Conservation (phyloP, 1,140 invertebrate species). For the Stenopsyche tienmushanensis region DNA sequence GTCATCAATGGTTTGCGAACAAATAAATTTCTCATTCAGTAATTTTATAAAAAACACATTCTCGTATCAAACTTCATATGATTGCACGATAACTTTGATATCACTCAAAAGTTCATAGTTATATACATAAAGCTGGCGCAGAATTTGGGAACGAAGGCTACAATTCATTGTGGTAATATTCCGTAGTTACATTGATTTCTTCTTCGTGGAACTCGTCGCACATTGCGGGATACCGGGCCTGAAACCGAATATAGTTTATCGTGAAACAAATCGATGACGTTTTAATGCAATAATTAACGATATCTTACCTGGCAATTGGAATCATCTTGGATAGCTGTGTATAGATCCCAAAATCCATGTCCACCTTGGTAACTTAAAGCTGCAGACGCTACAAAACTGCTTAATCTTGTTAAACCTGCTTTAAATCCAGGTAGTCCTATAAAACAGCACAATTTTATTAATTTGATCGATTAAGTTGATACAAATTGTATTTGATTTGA, state of each 20-base stretch:
- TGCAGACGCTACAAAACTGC: constrained; percentile 71
- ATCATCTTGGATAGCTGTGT: constrained; percentile 62
- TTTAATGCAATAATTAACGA: constrained; percentile 23
- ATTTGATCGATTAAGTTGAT: not conserved
- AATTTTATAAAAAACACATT: no score
- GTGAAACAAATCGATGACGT: constrained; percentile 7
- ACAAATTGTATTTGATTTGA: not conserved
- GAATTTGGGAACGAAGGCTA: no score
- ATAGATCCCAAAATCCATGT: constrained; percentile 64
- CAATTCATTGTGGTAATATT: constrained; percentile 76
- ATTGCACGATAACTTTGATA: no score
- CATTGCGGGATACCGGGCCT: constrained; percentile 71
- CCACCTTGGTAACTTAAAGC: constrained; percentile 64
- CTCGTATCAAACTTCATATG: no score
- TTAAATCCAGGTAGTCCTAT: constrained; percentile 59
- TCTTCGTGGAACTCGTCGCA: constrained; percentile 76
- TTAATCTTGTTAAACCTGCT: constrained; percentile 66
- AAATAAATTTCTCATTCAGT: no score
- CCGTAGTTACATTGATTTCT: constrained; percentile 76
- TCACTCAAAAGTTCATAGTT: no score
- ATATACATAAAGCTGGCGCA: no score
- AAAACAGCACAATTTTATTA: constrained; percentile 10
- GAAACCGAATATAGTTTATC: constrained; percentile 43
- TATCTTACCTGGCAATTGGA: constrained; percentile 58
- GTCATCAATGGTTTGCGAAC: no score